Percentiles rank a stretch among this genome's conserved stretches.
These are phyloP conservation scores for Cheilinus undulatus DNA, from an alignment of 2,113 vertebrate species.

Conservation along the genomic window DNA sequence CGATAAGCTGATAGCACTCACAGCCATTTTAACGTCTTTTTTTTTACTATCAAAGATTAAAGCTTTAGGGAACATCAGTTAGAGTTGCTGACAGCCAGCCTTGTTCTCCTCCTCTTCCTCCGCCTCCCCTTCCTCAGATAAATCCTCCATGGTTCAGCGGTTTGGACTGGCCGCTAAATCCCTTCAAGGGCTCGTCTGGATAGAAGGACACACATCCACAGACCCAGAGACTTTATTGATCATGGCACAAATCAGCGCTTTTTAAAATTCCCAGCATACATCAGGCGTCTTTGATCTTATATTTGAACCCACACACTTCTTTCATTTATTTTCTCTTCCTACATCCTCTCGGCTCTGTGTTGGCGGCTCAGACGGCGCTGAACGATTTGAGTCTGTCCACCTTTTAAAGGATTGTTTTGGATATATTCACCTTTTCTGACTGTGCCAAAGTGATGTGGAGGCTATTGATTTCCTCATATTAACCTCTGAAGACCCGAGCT, in stretches of 20 bases:
- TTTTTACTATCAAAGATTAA: constrained; percentile 17
- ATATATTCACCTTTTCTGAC: neutral
- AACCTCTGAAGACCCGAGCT: neutral
- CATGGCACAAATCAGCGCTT: constrained; percentile 26
- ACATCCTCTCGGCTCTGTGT: constrained; percentile 1
- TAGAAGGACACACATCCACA: constrained; percentile 19
- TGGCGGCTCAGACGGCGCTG: too few species aligned
- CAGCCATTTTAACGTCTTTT: constrained; percentile 22
- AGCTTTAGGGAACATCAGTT: constrained; percentile 24
- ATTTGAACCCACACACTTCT: neutral
- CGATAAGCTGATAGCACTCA: neutral
- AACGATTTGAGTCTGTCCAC: constrained; percentile 5
- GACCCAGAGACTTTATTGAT: constrained; percentile 33
- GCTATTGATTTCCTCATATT: neutral
- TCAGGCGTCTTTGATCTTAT: neutral
- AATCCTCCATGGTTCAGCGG: constrained; percentile 39
- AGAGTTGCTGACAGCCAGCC: constrained; percentile 49
- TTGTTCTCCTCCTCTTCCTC: constrained; percentile 19
- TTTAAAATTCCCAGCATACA: neutral
- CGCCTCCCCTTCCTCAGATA: constrained; percentile 42
- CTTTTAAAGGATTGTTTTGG: constrained; percentile 2
- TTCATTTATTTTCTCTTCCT: neutral
- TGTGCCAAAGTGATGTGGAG: neutral
- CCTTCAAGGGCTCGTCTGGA: constrained; percentile 41
- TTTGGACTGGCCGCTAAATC: constrained; percentile 56